A percentile compares a stretch with the other conserved stretches of the same genome.
Evolutionary conservation across 2,797 vertebrate genomes (phyloP).

Genomic region (Enteromius radiatus): DNA sequence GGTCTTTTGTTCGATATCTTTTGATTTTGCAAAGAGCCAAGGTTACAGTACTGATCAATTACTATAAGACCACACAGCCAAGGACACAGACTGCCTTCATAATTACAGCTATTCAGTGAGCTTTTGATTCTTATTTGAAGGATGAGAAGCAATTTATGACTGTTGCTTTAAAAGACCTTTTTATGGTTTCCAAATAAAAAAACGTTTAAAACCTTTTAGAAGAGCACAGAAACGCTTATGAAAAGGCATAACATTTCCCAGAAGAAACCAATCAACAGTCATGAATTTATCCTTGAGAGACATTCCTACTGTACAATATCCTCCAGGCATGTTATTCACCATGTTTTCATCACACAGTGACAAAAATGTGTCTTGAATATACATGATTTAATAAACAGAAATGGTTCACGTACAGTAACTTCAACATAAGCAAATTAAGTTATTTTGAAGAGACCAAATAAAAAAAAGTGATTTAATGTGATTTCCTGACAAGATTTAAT

Average conservation of each 20-base stretch:
- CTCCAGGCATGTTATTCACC: not conserved
- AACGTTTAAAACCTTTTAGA: constrained; percentile 15
- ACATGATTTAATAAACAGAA: constrained; percentile 1
- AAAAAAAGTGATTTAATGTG: too few species aligned
- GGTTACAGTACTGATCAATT: constrained; percentile 41
- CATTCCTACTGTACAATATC: not conserved
- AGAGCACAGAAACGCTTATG: not conserved
- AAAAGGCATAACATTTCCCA: not conserved
- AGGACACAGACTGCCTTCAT: constrained; percentile 37
- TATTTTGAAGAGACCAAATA: not conserved
- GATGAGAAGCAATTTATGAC: constrained; percentile 38
- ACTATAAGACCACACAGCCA: constrained; percentile 42
- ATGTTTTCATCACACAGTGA: not conserved
- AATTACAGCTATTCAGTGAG: constrained; percentile 23
- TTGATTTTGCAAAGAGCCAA: constrained; percentile 43
- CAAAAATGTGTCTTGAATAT: not conserved
- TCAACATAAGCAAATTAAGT: not conserved
- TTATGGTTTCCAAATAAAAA: not conserved
- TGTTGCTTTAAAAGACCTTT: not conserved
- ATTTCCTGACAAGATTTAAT: not conserved
- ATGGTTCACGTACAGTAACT: not conserved
- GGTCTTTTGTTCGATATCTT: constrained; percentile 49
- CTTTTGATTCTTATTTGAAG: constrained; percentile 21
- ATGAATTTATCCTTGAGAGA: constrained; percentile 6
- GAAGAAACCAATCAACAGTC: not conserved